phyloP scores from a whole-genome alignment of 2,888 invertebrate species.

The Suillia variegata region DNA sequence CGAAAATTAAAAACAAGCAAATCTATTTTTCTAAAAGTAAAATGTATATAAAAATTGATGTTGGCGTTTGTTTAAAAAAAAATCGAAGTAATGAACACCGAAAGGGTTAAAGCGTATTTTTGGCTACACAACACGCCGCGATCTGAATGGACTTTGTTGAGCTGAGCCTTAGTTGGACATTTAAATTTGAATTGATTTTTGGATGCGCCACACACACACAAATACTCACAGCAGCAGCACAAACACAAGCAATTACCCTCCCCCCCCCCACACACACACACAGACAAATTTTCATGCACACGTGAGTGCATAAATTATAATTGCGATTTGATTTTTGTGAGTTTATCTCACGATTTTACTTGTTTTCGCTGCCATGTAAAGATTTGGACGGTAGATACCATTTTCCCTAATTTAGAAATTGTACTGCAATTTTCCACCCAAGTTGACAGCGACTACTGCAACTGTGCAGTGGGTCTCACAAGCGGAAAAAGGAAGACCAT shows the following conservation, averaged over 20 bases:
- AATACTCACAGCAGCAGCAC: not conserved
- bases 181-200: slow-evolving; percentile 9
- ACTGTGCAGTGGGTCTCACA: too few species aligned
- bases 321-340: slow-evolving; percentile 8
- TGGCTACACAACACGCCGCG: too few species aligned
- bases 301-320: slow-evolving; percentile 14
- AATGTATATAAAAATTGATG: too few species aligned
- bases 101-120: too few species aligned
- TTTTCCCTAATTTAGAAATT: slow-evolving; percentile 2
- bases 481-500: too few species aligned
- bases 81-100: too few species aligned
- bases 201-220: not conserved
- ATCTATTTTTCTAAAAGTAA: too few species aligned
- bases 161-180: not conserved
- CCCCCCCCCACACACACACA: not conserved
- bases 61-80: too few species aligned
- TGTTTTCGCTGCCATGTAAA: too few species aligned
- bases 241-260: not conserved
- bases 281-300: not conserved
- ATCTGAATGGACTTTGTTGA: not conserved
- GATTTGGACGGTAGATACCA: too few species aligned
- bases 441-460: too few species aligned
- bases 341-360: slow-evolving; percentile 9
- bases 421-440: not conserved
- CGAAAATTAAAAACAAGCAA: too few species aligned